Conservation (phyloP, 2,888 invertebrate genomes). For the Ashinkailepas kermadecensis region DNA sequence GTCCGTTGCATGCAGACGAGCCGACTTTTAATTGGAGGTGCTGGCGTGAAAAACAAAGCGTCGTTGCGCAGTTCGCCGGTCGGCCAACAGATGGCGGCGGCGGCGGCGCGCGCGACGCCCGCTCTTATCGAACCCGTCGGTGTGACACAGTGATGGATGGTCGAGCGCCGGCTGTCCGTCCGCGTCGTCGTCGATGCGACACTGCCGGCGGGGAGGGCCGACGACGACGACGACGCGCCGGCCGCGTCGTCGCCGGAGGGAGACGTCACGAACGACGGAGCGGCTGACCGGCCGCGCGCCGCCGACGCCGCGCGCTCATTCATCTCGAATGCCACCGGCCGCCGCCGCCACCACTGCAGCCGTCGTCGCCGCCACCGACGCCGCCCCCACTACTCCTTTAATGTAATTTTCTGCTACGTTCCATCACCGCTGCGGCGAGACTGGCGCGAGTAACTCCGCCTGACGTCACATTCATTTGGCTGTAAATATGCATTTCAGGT, state of each 20-base stretch:
- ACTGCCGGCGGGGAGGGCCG: not conserved
- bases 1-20: slow-evolving; percentile 20
- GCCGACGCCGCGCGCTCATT: not conserved
- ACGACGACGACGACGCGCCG: too few species aligned
- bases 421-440: not conserved
- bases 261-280: not conserved
- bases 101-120: not conserved
- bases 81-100: not conserved
- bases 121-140: not conserved
- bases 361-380: not conserved
- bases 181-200: not conserved
- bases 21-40: slow-evolving; percentile 20
- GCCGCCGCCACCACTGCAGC: too few species aligned
- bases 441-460: not conserved
- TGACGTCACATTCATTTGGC: slow-evolving; percentile 6
- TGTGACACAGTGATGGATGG: slow-evolving; percentile 18
- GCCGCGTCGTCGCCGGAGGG: not conserved
- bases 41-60: slow-evolving; percentile 13
- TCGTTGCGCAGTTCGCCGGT: not conserved
- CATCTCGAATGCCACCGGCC: too few species aligned
- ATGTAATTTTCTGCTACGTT: not conserved
- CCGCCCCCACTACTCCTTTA: not conserved
- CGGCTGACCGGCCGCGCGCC: not conserved
- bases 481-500: not conserved
- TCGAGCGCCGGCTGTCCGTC: slow-evolving; percentile 2